These are phyloP conservation scores for Chaetorhynchus papuensis DNA, from an alignment of 2,113 vertebrate species.

Conservation along the genomic window DNA sequence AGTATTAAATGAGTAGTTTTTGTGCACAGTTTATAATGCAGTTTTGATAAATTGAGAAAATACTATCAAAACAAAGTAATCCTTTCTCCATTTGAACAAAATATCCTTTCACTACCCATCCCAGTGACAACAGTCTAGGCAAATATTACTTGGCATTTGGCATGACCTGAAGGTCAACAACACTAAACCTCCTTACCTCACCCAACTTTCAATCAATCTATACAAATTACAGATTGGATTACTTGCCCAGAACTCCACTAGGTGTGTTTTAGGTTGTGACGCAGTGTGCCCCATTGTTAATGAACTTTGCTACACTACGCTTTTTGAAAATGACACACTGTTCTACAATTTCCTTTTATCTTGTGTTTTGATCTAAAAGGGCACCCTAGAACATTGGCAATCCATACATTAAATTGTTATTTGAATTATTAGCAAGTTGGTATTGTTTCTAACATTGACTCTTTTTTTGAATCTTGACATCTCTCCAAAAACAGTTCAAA, in stretches of 20 bases:
- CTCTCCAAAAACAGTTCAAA: neutral
- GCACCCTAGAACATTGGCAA: neutral
- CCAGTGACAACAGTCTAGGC: neutral
- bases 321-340: neutral
- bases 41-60: neutral
- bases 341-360: neutral
- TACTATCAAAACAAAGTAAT: neutral
- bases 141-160: neutral
- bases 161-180: neutral
- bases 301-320: neutral
- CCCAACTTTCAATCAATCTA: neutral
- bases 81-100: neutral
- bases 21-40: neutral
- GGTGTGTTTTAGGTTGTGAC: neutral
- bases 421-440: neutral
- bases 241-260: neutral
- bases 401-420: neutral
- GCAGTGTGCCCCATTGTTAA: neutral
- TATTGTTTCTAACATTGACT: neutral
- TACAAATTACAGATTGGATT: neutral
- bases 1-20: neutral
- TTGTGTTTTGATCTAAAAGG: neutral
- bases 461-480: neutral
- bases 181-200: neutral
- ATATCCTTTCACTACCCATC: neutral